A percentile compares a stretch with the other conserved stretches of the same genome.
phyloP scores from a whole-genome alignment of 2,113 vertebrate genomes.

The Muntiacus reevesi region DNA sequence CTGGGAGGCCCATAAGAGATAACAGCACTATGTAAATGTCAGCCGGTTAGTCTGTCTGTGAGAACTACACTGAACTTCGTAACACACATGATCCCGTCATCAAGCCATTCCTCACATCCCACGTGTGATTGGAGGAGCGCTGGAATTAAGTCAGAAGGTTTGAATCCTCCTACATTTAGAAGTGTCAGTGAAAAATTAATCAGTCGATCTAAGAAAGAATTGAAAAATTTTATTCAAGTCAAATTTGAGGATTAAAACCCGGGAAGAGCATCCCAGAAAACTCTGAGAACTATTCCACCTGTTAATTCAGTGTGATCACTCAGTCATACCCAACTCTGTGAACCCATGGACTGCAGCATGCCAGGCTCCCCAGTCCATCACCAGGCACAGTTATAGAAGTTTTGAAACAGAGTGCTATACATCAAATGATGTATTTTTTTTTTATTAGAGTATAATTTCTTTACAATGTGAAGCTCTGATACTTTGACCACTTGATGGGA shows the following conservation, averaged over 20 bases:
- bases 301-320: not conserved
- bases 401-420: not conserved
- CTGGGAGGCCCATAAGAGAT: not conserved
- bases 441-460: not conserved
- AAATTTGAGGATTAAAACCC: not conserved
- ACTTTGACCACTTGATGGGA: not conserved
- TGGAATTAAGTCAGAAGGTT: not conserved
- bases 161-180: not conserved
- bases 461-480: not conserved
- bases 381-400: not conserved
- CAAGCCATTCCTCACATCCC: not conserved
- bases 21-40: fast-evolving
- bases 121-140: not conserved
- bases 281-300: not conserved
- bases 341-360: not conserved
- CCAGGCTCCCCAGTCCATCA: not conserved
- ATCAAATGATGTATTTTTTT: not conserved
- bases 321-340: not conserved
- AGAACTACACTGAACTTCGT: not conserved
- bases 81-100: not conserved
- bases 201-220: not conserved
- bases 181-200: not conserved
- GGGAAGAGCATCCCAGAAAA: not conserved
- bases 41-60: not conserved
- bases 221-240: not conserved